Evolutionary conservation across 2,888 invertebrate species (phyloP).

Genomic region (Gandaritis pyraliata): DNA sequence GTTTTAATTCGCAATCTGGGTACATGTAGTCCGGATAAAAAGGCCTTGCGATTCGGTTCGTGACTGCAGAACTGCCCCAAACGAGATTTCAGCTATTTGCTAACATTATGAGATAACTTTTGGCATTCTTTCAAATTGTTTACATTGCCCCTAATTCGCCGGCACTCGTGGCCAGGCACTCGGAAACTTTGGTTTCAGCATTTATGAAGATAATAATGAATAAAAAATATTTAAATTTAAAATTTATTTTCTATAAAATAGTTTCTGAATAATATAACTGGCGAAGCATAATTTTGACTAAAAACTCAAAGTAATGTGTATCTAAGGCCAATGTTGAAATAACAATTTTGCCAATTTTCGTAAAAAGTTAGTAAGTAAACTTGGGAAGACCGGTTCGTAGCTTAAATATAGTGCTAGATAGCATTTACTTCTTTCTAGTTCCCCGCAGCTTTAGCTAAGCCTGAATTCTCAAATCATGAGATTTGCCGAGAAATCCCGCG

Average conservation of each 20-base stretch:
- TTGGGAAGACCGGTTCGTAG: not conserved
- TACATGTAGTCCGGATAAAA: conserved; percentile 6
- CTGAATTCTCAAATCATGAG: conserved; percentile 23
- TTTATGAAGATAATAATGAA: conserved; percentile 2
- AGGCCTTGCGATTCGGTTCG: conserved; percentile 44
- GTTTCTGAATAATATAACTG: too few relatives aligned
- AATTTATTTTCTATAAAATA: too few relatives aligned
- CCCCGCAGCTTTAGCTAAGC: conserved; percentile 19
- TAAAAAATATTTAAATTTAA: conserved; percentile 1
- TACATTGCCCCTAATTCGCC: conserved; percentile 33
- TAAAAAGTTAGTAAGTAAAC: too few relatives aligned
- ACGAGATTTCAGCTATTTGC: conserved; percentile 40
- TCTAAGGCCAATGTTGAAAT: too few relatives aligned
- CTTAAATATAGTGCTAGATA: conserved; percentile 11
- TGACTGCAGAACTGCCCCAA: conserved; percentile 44
- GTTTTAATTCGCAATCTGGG: not conserved
- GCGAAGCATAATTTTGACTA: too few relatives aligned
- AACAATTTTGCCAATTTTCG: too few relatives aligned
- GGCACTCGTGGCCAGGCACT: conserved; percentile 30
- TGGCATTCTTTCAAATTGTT: conserved; percentile 43
- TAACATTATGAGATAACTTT: conserved; percentile 35
- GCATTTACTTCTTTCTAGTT: conserved; percentile 19
- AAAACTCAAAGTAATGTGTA: too few relatives aligned
- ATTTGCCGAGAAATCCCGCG: conserved; percentile 20
- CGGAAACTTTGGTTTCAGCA: conserved; percentile 22